Evolutionary conservation across 2,888 invertebrate genomes (phyloP).

Genomic region (Himalopsyche kuldschensis): DNA sequence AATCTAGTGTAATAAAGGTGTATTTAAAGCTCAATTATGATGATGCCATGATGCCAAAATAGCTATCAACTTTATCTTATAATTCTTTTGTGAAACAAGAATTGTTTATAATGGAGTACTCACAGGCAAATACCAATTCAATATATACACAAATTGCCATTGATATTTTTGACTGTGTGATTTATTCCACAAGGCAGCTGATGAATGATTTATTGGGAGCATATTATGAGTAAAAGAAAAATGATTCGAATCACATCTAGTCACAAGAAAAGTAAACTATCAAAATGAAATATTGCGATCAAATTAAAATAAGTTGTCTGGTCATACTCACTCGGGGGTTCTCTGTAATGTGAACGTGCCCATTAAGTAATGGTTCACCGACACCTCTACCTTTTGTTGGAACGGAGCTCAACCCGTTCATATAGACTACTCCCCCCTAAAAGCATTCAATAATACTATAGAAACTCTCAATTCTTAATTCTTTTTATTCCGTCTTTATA

Average conservation of each 20-base stretch:
- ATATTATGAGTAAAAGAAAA: not conserved
- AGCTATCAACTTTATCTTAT: too few species aligned
- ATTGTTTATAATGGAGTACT: not conserved
- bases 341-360: slow-evolving; percentile 66
- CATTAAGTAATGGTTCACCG: slow-evolving; percentile 59
- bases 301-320: not conserved
- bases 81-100: not conserved
- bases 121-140: too few species aligned
- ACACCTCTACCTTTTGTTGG: slow-evolving; percentile 48
- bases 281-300: not conserved
- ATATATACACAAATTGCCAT: too few species aligned
- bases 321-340: slow-evolving; percentile 64
- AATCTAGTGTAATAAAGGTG: too few species aligned
- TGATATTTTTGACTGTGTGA: too few species aligned
- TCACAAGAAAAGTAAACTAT: not conserved
- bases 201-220: too few species aligned
- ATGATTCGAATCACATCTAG: not conserved
- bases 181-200: too few species aligned
- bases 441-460: slow-evolving; percentile 11
- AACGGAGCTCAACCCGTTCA: slow-evolving; percentile 33
- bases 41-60: too few species aligned
- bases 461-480: not conserved
- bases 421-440: slow-evolving; percentile 35
- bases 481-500: too few species aligned
- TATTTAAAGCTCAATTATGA: too few species aligned